These are phyloP conservation scores for Lytechinus pictus DNA, from an alignment of 35 echinoderm and acorn worm genomes.

Conservation along the genomic window DNA sequence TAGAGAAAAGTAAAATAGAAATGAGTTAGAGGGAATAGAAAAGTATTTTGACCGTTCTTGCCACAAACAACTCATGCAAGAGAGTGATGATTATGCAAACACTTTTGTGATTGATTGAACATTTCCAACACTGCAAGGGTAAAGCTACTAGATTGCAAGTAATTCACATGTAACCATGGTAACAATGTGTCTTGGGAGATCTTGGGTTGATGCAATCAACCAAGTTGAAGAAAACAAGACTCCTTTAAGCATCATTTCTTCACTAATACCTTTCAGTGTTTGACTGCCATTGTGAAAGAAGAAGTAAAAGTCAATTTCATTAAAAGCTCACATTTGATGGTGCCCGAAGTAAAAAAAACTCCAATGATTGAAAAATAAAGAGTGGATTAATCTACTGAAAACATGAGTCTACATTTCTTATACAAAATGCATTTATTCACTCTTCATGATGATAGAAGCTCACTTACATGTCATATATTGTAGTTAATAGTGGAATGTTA, in stretches of 20 bases:
- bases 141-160: conserved; percentile 11
- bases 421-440: neutral
- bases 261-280: neutral
- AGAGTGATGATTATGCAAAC: conserved; percentile 3
- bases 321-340: neutral
- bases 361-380: neutral
- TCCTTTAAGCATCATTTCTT: neutral
- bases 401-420: neutral
- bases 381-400: neutral
- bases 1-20: neutral
- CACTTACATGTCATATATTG: no score
- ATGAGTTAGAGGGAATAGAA: neutral
- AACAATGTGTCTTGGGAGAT: conserved; percentile 3
- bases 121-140: neutral
- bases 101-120: conserved; percentile 15
- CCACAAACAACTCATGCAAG: neutral
- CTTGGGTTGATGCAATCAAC: neutral
- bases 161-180: conserved; percentile 12
- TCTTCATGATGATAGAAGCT: no score
- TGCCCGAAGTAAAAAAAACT: neutral
- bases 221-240: neutral
- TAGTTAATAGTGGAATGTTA: no score
- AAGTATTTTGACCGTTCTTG: neutral
- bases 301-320: neutral
- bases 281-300: neutral